Percentiles rank a stretch among this genome's conserved stretches.
phyloP scores from a whole-genome alignment of 2,797 vertebrate genomes.

The Phrynocephalus guinanensis region DNA sequence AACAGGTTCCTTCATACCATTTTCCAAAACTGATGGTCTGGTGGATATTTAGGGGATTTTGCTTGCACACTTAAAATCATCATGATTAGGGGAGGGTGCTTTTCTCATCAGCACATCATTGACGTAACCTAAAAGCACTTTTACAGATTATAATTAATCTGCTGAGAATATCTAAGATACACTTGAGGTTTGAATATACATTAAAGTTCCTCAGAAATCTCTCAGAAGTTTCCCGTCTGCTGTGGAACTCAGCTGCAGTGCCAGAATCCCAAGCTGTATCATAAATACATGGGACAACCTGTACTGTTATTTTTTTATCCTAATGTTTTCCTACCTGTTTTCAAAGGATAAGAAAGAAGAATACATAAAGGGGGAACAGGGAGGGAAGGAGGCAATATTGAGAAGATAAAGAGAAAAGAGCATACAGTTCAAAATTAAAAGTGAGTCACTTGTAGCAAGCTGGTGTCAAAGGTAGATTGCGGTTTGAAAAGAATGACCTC shows the following conservation, averaged over 20 bases:
- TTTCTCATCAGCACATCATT: neutral
- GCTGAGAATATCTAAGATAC: constrained; percentile 20
- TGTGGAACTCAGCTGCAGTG: neutral
- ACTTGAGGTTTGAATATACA: constrained; percentile 29
- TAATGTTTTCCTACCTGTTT: neutral
- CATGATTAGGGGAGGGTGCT: neutral
- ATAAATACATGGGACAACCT: neutral
- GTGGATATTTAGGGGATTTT: neutral
- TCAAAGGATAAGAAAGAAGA: neutral
- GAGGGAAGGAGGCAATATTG: neutral
- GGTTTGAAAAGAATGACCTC: neutral
- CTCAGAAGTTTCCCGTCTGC: neutral
- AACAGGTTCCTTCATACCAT: neutral
- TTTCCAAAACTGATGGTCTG: neutral
- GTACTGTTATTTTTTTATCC: neutral
- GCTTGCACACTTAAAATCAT: neutral
- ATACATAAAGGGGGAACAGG: neutral
- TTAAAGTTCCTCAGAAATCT: neutral
- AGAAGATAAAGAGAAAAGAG: neutral
- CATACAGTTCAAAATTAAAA: neutral
- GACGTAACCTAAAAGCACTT: neutral
- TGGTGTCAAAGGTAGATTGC: neutral
- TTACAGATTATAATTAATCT: neutral
- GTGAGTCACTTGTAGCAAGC: neutral
- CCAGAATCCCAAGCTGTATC: neutral